A percentile compares a stretch with the other conserved stretches of the same genome.
These are phyloP conservation scores for Trachelus troglodyta DNA, from an alignment of 2,888 invertebrate genomes.

Conservation along the genomic window DNA sequence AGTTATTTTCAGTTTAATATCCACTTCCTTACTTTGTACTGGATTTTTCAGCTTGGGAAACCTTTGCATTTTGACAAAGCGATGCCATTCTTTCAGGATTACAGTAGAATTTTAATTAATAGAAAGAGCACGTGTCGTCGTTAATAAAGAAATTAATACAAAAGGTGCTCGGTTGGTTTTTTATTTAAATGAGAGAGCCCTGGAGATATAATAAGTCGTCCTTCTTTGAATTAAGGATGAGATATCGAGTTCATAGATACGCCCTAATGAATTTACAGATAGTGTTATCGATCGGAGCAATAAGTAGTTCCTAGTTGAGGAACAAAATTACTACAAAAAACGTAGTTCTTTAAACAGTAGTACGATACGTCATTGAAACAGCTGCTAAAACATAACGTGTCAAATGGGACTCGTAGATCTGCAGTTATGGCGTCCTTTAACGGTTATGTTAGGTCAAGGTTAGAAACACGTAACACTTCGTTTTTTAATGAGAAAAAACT, in stretches of 20 bases:
- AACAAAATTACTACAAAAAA: background rate
- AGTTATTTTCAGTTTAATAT: background rate
- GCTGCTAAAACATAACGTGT: background rate
- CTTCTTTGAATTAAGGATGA: background rate
- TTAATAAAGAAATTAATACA: too few species aligned
- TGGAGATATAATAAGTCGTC: background rate
- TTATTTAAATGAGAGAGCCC: background rate
- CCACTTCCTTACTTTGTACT: background rate
- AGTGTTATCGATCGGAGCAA: background rate
- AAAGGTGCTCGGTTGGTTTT: too few species aligned
- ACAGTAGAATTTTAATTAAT: background rate
- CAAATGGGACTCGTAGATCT: background rate
- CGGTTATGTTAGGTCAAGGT: background rate
- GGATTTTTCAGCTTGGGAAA: constrained; percentile 22
- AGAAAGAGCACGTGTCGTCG: background rate
- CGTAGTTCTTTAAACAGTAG: background rate
- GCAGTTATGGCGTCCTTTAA: background rate
- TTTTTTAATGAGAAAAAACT: background rate
- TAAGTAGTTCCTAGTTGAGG: background rate
- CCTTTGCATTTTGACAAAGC: constrained; percentile 35
- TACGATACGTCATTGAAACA: background rate
- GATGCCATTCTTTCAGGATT: constrained; percentile 36
- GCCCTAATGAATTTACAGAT: background rate
- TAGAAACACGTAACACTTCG: background rate
- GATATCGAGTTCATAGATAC: background rate